These are phyloP conservation scores for Anguilla rostrata DNA, from an alignment of 2,113 vertebrate genomes.

Conservation along the genomic window DNA sequence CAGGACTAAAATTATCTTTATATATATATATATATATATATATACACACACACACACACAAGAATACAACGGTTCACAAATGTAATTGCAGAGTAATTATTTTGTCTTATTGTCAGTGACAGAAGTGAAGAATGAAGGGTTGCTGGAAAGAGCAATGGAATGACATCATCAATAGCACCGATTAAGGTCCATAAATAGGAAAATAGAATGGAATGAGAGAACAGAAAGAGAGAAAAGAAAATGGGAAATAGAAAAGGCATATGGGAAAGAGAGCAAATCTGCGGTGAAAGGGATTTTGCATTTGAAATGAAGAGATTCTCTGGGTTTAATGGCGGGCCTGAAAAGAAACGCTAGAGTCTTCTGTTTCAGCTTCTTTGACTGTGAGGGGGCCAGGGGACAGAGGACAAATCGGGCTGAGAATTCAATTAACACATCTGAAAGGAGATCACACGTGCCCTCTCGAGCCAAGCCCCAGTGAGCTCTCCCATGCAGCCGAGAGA, in stretches of 20 bases:
- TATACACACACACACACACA: no score
- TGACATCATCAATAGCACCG: not conserved
- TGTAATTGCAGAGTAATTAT: not conserved
- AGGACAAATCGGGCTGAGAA: constrained; percentile 65
- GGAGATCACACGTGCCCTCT: constrained; percentile 6
- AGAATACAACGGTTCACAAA: not conserved
- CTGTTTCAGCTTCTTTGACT: constrained; percentile 61
- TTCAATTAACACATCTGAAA: constrained; percentile 76
- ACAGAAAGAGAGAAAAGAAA: not conserved
- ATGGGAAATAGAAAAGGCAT: not conserved
- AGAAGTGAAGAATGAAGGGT: no score
- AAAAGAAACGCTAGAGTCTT: constrained; percentile 62
- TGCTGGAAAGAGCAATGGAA: not conserved
- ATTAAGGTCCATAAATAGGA: not conserved
- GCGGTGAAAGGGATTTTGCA: not conserved
- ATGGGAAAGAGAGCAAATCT: not conserved
- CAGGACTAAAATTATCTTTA: not conserved
- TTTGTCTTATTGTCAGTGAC: not conserved
- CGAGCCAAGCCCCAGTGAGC: not conserved
- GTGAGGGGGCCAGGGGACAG: constrained; percentile 62
- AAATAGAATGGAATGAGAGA: not conserved
- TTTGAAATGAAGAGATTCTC: not conserved
- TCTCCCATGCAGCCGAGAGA: not conserved
- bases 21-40: no score
- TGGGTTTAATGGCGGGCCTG: constrained; percentile 69